Evolutionary conservation across 2,888 invertebrate species (phyloP), one percentile per base, ranked within the genome.

Genomic region (Dryocosmus kuriphilus): DNA sequence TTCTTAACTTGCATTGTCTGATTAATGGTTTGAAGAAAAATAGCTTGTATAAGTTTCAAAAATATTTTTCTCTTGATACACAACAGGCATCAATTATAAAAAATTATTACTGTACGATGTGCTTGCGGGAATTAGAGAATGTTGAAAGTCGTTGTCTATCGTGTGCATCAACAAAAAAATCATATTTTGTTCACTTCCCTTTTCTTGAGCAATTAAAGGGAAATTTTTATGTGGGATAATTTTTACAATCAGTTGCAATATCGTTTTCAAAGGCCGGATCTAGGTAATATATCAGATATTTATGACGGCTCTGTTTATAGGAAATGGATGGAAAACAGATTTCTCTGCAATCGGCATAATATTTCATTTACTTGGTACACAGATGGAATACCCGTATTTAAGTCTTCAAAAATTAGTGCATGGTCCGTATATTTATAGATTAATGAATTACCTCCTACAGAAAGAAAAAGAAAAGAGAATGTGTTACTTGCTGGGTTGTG

Each of bases 301-400:
- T 79, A 77, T 73, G 82, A 80, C 22, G 55, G 55, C 5, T 84
- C 2, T 81, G 74, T 30, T 85, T 83, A 84, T 57, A 82, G 82
- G 35, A 84, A 85, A 73, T 77, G 83, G 8, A 75, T 85, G 5
- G 81, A n/a, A n/a, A n/a, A n/a, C 82, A 11, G 83, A 84, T 11
- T 82, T 81, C 30, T 73, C 80, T 22, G 63, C 80, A 76, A 76
- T 79, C 24, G 77, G 80, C 41, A 76, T 82, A n/a, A n/a, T n/a
- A n/a, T n/a, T n/a, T n/a, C n/a, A n/a, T n/a, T n/a, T n/a, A n/a
- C n/a, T n/a, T n/a, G n/a, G n/a, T n/a, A n/a, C n/a, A n/a, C n/a
- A n/a, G n/a, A n/a, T n/a, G n/a, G n/a, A n/a, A n/a, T n/a, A n/a
- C n/a, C n/a, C n/a, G n/a, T n/a, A n/a, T n/a, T n/a, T n/a, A n/a